Percentiles rank a stretch among this genome's conserved stretches.
Conservation (phyloP, 2,113 vertebrate species). For the Gila orcuttii region DNA sequence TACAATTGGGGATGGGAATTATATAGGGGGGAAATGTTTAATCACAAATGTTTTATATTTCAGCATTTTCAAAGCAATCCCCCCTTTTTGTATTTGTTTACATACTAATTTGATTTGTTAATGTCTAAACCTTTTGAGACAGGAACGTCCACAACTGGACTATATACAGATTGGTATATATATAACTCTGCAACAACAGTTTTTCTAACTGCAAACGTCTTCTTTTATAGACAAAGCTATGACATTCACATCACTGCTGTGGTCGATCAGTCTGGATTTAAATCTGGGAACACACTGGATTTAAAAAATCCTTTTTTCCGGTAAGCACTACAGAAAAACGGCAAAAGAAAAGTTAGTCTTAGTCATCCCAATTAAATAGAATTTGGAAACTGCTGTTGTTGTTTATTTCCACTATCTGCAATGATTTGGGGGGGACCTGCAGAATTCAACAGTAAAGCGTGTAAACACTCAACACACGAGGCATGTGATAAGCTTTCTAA, state of each 20-base stretch:
- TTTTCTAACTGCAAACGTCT: background rate
- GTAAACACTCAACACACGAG: too few species aligned
- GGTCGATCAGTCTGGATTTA: slow-evolving; percentile 82
- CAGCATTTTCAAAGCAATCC: background rate
- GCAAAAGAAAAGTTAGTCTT: too few species aligned
- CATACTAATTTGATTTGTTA: background rate
- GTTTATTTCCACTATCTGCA: too few species aligned
- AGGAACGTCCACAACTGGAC: too few species aligned
- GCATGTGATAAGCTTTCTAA: too few species aligned
- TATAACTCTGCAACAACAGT: background rate
- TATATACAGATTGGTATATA: background rate
- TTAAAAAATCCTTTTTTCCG: slow-evolving; percentile 83
- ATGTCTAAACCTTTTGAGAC: background rate
- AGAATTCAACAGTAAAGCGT: too few species aligned
- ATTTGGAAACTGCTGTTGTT: too few species aligned
- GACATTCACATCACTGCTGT: slow-evolving; percentile 80
- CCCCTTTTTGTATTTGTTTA: background rate
- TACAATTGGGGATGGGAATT: background rate
- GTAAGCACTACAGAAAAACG: slow-evolving; percentile 52
- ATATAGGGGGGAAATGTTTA: background rate
- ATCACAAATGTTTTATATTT: background rate
- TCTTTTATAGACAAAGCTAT: slow-evolving; percentile 78
- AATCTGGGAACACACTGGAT: slow-evolving; percentile 79
- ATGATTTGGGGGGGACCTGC: too few species aligned
- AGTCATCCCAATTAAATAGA: too few species aligned